These are phyloP conservation scores for Ormyrus thymus DNA, from an alignment of 2,888 invertebrate genomes.

Conservation along the genomic window DNA sequence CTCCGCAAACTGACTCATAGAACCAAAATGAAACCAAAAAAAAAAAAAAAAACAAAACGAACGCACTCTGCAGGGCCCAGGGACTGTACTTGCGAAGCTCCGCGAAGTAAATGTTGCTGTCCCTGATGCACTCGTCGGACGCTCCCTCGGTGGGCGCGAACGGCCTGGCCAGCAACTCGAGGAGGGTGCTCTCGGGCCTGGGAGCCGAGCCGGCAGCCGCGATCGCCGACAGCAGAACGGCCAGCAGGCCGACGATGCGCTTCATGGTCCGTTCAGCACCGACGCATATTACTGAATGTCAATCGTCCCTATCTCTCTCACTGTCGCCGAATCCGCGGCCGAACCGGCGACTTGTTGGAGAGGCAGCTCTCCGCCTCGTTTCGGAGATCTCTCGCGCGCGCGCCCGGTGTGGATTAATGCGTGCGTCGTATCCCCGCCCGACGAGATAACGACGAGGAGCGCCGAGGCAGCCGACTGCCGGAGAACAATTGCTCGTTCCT, in stretches of 20 bases:
- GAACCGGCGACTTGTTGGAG: too few relatives aligned
- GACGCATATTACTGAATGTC: too few relatives aligned
- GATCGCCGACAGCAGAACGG: background rate
- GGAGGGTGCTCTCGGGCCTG: constrained; percentile 63
- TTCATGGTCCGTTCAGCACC: too few relatives aligned
- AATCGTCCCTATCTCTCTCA: too few relatives aligned
- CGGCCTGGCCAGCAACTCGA: constrained; percentile 61
- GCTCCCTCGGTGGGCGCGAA: constrained; percentile 63
- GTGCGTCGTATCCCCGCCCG: constrained; percentile 16
- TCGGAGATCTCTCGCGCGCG: background rate
- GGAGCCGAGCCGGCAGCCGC: background rate
- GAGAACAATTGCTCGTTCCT: constrained; percentile 55
- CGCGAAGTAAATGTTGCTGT: constrained; percentile 62
- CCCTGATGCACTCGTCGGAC: constrained; percentile 61
- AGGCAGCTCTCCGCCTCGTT: too few relatives aligned
- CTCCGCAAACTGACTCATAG: too few relatives aligned
- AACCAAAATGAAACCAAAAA: background rate
- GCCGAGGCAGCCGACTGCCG: constrained; percentile 46
- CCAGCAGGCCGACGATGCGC: background rate
- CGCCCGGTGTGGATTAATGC: constrained; percentile 26
- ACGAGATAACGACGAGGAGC: constrained; percentile 40
- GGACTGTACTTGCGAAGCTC: constrained; percentile 63
- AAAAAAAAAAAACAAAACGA: constrained; percentile 50
- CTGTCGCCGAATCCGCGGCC: too few relatives aligned
- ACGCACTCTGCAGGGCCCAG: constrained; percentile 70